phyloP scores from a whole-genome alignment of 2,113 vertebrate species.

The Myiozetetes cayanensis region DNA sequence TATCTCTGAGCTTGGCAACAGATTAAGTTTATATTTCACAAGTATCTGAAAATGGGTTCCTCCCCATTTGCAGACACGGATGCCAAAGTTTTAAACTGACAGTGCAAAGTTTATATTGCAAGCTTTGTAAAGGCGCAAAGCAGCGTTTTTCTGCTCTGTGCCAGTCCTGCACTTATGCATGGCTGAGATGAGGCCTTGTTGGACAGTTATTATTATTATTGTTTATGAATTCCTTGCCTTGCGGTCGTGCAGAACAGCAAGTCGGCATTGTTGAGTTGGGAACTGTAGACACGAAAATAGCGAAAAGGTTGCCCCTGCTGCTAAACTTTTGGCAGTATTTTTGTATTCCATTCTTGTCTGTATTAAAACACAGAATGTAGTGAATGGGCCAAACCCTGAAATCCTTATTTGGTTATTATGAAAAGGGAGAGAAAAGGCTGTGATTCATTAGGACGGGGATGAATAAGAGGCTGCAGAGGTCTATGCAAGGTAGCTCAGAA shows the following conservation, averaged over 20 bases:
- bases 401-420: conserved; percentile 44
- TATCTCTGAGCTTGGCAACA: conserved; percentile 57
- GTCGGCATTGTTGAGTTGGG: neutral
- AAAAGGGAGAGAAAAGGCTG: conserved; percentile 22
- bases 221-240: conserved; percentile 28
- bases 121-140: neutral
- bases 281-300: conserved; percentile 32
- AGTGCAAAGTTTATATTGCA: conserved; percentile 36
- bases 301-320: conserved; percentile 43
- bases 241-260: neutral
- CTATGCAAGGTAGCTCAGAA: neutral
- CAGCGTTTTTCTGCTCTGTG: neutral
- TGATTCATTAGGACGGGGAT: conserved; percentile 20
- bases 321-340: conserved; percentile 42
- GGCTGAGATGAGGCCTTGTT: neutral
- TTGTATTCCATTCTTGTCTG: conserved; percentile 43
- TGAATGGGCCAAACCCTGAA: conserved; percentile 50
- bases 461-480: conserved; percentile 1
- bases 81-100: conserved; percentile 60
- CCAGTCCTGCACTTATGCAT: neutral
- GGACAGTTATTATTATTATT: neutral
- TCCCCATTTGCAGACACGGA: conserved; percentile 53
- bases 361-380: conserved; percentile 40
- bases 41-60: conserved; percentile 63
- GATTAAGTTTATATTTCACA: conserved; percentile 59